phyloP scores from a whole-genome alignment of 92 coral and sea anemone species.

The Phenganax marumi region DNA sequence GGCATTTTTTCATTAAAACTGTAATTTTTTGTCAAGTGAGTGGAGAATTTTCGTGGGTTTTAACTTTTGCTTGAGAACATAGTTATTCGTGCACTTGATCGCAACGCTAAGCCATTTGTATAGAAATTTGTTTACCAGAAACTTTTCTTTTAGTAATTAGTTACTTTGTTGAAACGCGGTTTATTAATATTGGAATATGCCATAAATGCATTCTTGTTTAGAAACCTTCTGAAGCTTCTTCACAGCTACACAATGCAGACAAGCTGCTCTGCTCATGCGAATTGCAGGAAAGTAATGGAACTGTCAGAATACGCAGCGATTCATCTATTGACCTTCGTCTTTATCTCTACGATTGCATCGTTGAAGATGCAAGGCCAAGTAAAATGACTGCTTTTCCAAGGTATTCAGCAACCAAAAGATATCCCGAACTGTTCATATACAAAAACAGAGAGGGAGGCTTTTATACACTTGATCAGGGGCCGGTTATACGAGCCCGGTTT shows the following conservation, averaged over 20 bases:
- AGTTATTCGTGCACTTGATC: not conserved
- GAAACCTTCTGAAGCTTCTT: not conserved
- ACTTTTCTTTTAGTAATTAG: too few species aligned
- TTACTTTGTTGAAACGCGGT: not conserved
- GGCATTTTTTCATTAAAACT: not conserved
- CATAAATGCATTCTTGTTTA: not conserved
- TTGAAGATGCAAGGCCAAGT: constrained; percentile 81
- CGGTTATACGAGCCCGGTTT: too few species aligned
- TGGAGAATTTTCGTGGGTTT: too few species aligned
- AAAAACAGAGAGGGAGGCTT: too few species aligned
- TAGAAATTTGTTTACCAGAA: not conserved
- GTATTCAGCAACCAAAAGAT: constrained; percentile 35
- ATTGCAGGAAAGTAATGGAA: constrained; percentile 68
- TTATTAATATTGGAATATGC: not conserved
- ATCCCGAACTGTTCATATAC: too few species aligned
- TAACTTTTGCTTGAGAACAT: too few species aligned
- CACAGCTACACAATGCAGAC: constrained; percentile 58
- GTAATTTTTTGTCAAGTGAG: too few species aligned
- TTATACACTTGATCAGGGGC: too few species aligned
- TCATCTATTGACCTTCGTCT: constrained; percentile 72
- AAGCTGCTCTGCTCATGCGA: constrained; percentile 70
- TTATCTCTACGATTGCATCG: constrained; percentile 69
- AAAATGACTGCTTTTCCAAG: constrained; percentile 81
- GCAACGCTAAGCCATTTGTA: not conserved
- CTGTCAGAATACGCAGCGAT: constrained; percentile 72